phyloP scores from a whole-genome alignment of 2,113 vertebrate species.

The Equus quagga region DNA sequence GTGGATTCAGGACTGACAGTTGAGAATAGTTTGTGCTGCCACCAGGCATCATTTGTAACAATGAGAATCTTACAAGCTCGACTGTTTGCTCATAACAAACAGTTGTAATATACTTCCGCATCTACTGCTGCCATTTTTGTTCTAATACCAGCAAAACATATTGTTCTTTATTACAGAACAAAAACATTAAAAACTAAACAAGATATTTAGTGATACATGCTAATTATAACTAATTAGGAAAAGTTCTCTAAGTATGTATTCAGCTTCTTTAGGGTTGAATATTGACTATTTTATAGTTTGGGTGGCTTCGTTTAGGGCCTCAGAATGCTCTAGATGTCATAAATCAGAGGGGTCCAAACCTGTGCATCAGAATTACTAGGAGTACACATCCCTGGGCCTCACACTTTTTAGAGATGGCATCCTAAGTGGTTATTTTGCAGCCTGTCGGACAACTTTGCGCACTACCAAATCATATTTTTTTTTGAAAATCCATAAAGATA shows the following conservation, averaged over 20 bases:
- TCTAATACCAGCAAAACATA: not conserved
- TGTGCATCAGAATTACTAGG: not conserved
- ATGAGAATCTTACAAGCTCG: not conserved
- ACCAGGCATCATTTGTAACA: not conserved
- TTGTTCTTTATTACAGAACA: conserved; percentile 24
- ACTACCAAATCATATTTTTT: not conserved
- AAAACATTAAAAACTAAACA: not conserved
- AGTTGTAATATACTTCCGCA: not conserved
- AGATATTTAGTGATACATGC: not conserved
- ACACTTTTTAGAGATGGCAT: not conserved
- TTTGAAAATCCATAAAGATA: conserved; percentile 20
- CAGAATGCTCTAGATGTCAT: not conserved
- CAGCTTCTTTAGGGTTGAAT: not conserved
- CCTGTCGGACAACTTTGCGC: not conserved
- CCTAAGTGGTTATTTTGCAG: not conserved
- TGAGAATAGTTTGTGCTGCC: not conserved
- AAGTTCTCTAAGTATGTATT: not conserved
- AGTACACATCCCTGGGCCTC: not conserved
- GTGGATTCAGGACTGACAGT: not conserved
- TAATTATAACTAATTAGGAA: not conserved
- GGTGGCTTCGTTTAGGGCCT: not conserved
- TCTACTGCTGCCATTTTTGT: not conserved
- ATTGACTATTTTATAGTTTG: not conserved
- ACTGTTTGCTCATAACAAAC: not conserved
- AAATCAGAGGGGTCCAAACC: not conserved